These are phyloP conservation scores for Bombus difficillimus DNA, from an alignment of 1,140 invertebrate genomes.

Conservation along the genomic window DNA sequence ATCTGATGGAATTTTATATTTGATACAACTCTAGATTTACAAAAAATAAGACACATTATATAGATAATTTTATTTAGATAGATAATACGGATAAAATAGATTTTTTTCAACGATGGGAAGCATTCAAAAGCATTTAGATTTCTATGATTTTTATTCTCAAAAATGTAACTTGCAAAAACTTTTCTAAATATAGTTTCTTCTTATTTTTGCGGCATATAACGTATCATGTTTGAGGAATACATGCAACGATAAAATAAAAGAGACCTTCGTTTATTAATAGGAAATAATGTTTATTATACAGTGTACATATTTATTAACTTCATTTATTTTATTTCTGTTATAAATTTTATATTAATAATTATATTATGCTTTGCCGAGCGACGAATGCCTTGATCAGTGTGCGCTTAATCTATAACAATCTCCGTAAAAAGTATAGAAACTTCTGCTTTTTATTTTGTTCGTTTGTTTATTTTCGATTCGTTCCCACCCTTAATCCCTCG, in stretches of 20 bases:
- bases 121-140: not conserved
- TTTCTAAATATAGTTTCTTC: not conserved
- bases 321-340: conserved; percentile 83
- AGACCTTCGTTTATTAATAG: conserved; percentile 79
- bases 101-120: too few relatives aligned
- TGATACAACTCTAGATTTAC: too few relatives aligned
- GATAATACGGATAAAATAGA: too few relatives aligned
- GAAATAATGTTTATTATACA: conserved; percentile 84
- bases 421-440: conserved; percentile 83
- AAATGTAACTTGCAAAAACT: not conserved
- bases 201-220: not conserved
- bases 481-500: conserved; percentile 50
- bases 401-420: conserved; percentile 82
- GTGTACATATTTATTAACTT: conserved; percentile 83
- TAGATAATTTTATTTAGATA: too few relatives aligned
- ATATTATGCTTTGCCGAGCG: conserved; percentile 82
- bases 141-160: not conserved
- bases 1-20: too few relatives aligned
- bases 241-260: conserved; percentile 31
- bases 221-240: not conserved
- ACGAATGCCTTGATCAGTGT: conserved; percentile 82
- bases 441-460: conserved; percentile 79
- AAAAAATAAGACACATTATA: too few relatives aligned
- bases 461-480: conserved; percentile 76
- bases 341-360: conserved; percentile 83